Evolutionary conservation across 2,797 vertebrate species (phyloP), one percentile per base, ranked within the genome.

Genomic region (Brachyrhaphis roseni): DNA sequence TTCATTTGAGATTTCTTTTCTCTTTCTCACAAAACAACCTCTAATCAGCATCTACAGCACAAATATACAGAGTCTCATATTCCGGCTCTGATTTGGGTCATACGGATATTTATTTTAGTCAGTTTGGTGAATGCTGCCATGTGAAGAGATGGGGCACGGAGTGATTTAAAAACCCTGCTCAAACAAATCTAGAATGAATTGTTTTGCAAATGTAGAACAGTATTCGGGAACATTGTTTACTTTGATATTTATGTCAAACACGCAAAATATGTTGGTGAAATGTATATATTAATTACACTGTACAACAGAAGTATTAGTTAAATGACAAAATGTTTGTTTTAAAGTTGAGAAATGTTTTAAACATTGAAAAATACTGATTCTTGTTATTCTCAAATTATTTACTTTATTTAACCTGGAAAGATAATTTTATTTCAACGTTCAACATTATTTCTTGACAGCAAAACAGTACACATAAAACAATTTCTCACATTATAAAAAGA

Each of bases 21-120:
- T 36, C 43, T 31, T 73, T 77, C 26, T 74, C 34, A 68, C 10
- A 64, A 49, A 62, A 46, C 59, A 11, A 41, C 72, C 49, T 84
- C 73, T 76, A 81, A 78, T 73, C 74, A 78, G 66, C 49, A 70
- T 82, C 57, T 55, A 66, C 53, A 76, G 46, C 55, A 55, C 36
- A 85, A 82, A 82, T 77, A 79, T n/a, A 76, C 59, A 68, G 15
- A 71, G 66, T 49, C 31, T 81, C 2, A 0, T 28, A 15, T 72
- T 68, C 20, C 73, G 16, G 18, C 57, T 79, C 77, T 85, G n/a
- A 55, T 79, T 82, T 20, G 49, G 41, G 45, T 78, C 68, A 45
- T 36, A 49, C 45, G 3, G 70, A 81, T 57, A 66, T 74, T 74
- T 43, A 76, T 79, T 75, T 75, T 20, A 57, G 71, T 77, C 23